A percentile compares a stretch with the other conserved stretches of the same genome.
Conservation (phyloP, 2,888 invertebrate genomes). For the Alcis repandata region DNA sequence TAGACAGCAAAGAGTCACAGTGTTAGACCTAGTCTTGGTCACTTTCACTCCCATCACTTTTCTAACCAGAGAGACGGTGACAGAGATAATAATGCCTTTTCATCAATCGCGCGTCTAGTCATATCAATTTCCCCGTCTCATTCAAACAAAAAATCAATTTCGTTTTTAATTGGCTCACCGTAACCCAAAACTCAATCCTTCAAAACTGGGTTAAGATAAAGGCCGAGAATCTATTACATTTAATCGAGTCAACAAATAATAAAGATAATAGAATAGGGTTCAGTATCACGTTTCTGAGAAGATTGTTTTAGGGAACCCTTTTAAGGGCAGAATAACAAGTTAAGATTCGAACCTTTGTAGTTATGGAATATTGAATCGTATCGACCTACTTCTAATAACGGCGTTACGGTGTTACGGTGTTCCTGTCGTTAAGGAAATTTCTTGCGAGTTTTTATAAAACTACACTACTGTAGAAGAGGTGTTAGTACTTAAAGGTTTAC, state of each 20-base stretch:
- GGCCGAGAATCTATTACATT: constrained; percentile 41
- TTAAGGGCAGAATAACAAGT: constrained; percentile 45
- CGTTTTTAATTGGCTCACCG: constrained; percentile 24
- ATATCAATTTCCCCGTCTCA: constrained; percentile 1
- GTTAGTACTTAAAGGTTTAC: too few species aligned
- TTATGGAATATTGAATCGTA: constrained; percentile 35
- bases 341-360: constrained; percentile 40
- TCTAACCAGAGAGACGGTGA: too few species aligned
- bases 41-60: too few species aligned
- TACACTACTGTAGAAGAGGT: too few species aligned
- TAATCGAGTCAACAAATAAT: constrained; percentile 47
- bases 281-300: constrained; percentile 42
- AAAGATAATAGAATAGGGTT: constrained; percentile 44
- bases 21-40: too few species aligned
- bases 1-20: too few species aligned
- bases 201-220: constrained; percentile 34
- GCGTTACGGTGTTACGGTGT: neutral
- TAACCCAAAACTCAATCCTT: constrained; percentile 19
- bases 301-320: constrained; percentile 46
- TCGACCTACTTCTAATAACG: constrained; percentile 21
- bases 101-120: too few species aligned
- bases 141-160: constrained; percentile 24
- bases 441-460: neutral
- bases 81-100: too few species aligned
- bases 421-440: neutral